phyloP scores from a whole-genome alignment of 2,888 invertebrate species.

The Nysson spinosus region DNA sequence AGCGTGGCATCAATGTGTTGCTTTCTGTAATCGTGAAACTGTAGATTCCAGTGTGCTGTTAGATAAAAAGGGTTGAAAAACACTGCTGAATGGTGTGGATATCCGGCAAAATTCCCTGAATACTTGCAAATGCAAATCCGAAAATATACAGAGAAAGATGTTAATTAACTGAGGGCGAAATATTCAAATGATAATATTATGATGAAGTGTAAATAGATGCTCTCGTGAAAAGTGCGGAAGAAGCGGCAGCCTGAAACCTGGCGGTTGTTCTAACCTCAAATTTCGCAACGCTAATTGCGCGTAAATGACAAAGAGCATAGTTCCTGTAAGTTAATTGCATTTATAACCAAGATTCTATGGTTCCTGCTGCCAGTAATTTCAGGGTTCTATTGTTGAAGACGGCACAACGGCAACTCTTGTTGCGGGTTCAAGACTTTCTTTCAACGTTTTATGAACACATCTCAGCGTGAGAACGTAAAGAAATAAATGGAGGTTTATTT shows the following conservation, averaged over 20 bases:
- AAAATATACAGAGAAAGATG: no score
- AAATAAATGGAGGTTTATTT: slow-evolving; percentile 30
- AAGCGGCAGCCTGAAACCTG: slow-evolving; percentile 14
- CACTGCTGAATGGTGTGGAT: no score
- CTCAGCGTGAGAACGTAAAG: slow-evolving; percentile 9
- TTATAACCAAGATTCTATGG: slow-evolving; percentile 56
- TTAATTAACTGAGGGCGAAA: no score
- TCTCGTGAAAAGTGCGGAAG: background rate
- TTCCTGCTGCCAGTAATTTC: slow-evolving; percentile 62
- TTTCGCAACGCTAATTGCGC: slow-evolving; percentile 64
- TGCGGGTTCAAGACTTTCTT: slow-evolving; percentile 12
- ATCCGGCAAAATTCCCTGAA: no score
- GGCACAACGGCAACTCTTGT: slow-evolving; percentile 31
- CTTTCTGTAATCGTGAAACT: no score
- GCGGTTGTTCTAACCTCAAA: slow-evolving; percentile 51
- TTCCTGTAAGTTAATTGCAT: slow-evolving; percentile 64
- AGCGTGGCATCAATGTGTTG: no score
- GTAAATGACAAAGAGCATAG: slow-evolving; percentile 60
- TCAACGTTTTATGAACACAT: slow-evolving; percentile 5
- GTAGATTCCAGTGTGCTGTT: no score
- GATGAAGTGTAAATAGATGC: slow-evolving; percentile 2
- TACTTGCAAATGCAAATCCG: no score
- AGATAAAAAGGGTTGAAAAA: no score
- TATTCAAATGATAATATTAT: slow-evolving; percentile 5
- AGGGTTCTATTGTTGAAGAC: slow-evolving; percentile 32